Conservation (phyloP, 2,888 invertebrate genomes). For the Abrostola triplasia region DNA sequence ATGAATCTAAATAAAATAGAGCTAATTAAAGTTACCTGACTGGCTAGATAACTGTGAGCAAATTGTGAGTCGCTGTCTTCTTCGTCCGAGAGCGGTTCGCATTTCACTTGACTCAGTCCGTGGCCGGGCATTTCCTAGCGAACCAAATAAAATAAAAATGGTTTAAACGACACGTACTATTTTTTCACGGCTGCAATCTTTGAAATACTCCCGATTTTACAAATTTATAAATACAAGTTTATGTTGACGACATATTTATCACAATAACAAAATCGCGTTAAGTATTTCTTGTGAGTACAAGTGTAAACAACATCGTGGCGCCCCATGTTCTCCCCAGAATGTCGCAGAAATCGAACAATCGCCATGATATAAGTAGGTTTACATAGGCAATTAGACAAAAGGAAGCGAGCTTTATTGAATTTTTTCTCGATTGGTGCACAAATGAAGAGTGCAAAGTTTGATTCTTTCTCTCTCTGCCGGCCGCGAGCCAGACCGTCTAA, state of each 20-base stretch:
- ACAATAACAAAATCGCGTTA: constrained; percentile 29
- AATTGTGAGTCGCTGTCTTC: constrained; percentile 75
- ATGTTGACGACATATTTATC: constrained; percentile 18
- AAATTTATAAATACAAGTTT: constrained; percentile 18
- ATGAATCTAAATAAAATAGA: constrained; percentile 32
- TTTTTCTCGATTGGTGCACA: constrained; percentile 86
- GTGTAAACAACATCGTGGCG: constrained; percentile 54
- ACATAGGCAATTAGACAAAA: constrained; percentile 86
- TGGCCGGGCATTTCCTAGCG: constrained; percentile 79
- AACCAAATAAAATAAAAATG: constrained; percentile 25
- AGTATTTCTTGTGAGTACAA: constrained; percentile 37
- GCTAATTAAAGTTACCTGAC: constrained; percentile 66
- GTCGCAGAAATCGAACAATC: constrained; percentile 73
- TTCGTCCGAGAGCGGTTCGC: constrained; percentile 79
- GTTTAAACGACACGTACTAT: neutral
- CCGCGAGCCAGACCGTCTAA: constrained; percentile 69
- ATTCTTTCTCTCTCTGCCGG: constrained; percentile 79
- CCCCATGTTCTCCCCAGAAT: constrained; percentile 63
- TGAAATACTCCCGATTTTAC: constrained; percentile 6
- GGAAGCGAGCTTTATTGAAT: constrained; percentile 86
- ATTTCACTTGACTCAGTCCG: constrained; percentile 73
- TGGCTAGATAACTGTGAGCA: constrained; percentile 64
- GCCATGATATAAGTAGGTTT: constrained; percentile 76
- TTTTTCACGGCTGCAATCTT: constrained; percentile 9
- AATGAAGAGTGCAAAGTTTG: constrained; percentile 81